Base-by-base conservation (phyloP, 2,113 vertebrate species). In the Callithrix jacchus region DNA sequence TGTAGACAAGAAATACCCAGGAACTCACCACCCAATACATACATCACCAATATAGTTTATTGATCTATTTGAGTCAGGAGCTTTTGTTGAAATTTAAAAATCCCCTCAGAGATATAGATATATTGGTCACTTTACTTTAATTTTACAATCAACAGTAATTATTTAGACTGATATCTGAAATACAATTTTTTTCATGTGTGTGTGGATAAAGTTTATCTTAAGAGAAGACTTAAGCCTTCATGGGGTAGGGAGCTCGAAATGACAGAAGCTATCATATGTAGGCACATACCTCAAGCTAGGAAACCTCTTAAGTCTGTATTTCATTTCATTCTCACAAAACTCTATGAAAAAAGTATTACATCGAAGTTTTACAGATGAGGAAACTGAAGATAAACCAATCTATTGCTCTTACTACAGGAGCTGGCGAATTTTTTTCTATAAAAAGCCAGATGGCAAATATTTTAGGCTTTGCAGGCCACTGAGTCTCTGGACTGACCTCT, bases 21-120 rank as follows among this genome's bases (percentile, higher is more conserved):
- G 20, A 52, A n/a, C 25, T 21, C 79, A 54, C n/a, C 68, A 45
- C 9, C n/a, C 52, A 42, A 32, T 17, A 52, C 47, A 37, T n/a
- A 12, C n/a, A 71, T 76, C 71, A 88, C 49, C 37, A 74, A 42
- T 23, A 56, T 6, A 61, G 9, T n/a, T 61, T n/a, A 85, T 74
- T 42, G 13, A 66, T 42, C 17, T 49, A 58, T 40, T 82, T 40
- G 58, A 64, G 11, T 89, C 37, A 95, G 61, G 35, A 82, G 32
- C 76, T 81, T 58, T 92, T 58, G n/a, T 5, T 42, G 70, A 96
- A 90, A 87, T 81, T 77, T 85, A 94, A 47, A 76, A 89, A 25
- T 82, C 1, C 8, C 83, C 77, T 93, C n/a, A 16, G 66, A 81
- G 35, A 52, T 17, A 6, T 16, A 73, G 42, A 27, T 79, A 56